phyloP scores from a whole-genome alignment of 2,797 vertebrate genomes.

The Jordanella pulchra region DNA sequence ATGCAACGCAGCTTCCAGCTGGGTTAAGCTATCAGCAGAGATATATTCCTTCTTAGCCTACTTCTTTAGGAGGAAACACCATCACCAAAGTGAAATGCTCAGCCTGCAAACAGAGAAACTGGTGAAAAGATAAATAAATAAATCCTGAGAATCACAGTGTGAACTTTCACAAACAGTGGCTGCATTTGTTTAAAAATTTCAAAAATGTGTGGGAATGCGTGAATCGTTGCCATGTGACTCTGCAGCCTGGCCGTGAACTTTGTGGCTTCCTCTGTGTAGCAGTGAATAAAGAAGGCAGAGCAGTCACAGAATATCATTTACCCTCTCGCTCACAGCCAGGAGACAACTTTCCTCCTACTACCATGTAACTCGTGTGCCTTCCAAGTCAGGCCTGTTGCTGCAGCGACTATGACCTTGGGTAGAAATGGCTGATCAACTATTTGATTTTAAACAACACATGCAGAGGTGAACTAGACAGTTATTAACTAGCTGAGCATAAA shows the following conservation, averaged over 20 bases:
- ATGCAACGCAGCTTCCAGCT: slow-evolving; percentile 47
- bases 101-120: slow-evolving; percentile 9
- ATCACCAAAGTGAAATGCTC: slow-evolving; percentile 14
- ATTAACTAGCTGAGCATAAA: not conserved
- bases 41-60: slow-evolving; percentile 52
- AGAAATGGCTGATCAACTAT: slow-evolving; percentile 16
- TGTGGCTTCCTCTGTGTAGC: slow-evolving; percentile 41
- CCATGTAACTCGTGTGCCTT: slow-evolving; percentile 56
- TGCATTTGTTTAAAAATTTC: slow-evolving; percentile 40
- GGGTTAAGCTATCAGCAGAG: slow-evolving; percentile 50
- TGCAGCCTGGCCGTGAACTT: slow-evolving; percentile 43
- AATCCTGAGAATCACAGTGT: not conserved
- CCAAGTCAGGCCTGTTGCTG: slow-evolving; percentile 57
- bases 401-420: slow-evolving; percentile 49
- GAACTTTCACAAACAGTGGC: slow-evolving; percentile 12
- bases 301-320: slow-evolving; percentile 44
- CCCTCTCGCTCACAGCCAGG: slow-evolving; percentile 51
- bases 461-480: slow-evolving; percentile 10
- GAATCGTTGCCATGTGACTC: slow-evolving; percentile 60
- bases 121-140: slow-evolving; percentile 3
- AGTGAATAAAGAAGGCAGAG: slow-evolving; percentile 58
- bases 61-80: slow-evolving; percentile 44
- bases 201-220: slow-evolving; percentile 40
- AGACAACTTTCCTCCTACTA: slow-evolving; percentile 58
- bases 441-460: slow-evolving; percentile 25